Conservation (phyloP, 2,797 vertebrate genomes). For the Cephalopachus bancanus region DNA sequence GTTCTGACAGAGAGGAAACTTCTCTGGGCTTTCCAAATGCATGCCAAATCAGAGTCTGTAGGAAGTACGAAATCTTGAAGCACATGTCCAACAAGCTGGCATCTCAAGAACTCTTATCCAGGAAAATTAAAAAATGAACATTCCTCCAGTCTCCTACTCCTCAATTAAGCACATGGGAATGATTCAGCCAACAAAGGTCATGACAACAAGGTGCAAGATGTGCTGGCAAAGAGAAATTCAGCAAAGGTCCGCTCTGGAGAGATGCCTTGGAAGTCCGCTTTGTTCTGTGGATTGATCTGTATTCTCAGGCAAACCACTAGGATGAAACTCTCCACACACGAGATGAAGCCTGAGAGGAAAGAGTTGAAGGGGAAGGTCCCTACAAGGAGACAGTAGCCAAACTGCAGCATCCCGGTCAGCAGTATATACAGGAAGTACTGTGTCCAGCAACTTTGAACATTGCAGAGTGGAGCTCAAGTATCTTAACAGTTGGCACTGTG, state of each 20-base stretch:
- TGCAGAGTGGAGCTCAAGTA: neutral
- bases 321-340: neutral
- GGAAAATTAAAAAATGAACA: slow-evolving; percentile 65
- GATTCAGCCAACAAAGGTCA: slow-evolving; percentile 97
- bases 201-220: slow-evolving; percentile 96
- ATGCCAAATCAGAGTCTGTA: neutral
- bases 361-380: neutral
- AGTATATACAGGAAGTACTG: neutral
- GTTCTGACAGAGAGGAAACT: neutral
- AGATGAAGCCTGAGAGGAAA: neutral
- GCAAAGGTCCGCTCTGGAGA: slow-evolving; percentile 97
- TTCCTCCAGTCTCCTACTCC: slow-evolving; percentile 61
- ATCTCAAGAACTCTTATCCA: slow-evolving; percentile 68
- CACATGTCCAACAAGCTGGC: slow-evolving; percentile 48
- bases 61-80: neutral
- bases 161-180: neutral
- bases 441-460: neutral
- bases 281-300: slow-evolving; percentile 99
- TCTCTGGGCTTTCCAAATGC: neutral
- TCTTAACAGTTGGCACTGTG: no score
- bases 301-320: slow-evolving; percentile 96
- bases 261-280: slow-evolving; percentile 96
- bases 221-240: slow-evolving; percentile 98
- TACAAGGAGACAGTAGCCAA: neutral
- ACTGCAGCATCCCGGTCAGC: neutral